These are phyloP conservation scores for Prolemur simus DNA, from an alignment of 2,113 vertebrate genomes.

Conservation along the genomic window DNA sequence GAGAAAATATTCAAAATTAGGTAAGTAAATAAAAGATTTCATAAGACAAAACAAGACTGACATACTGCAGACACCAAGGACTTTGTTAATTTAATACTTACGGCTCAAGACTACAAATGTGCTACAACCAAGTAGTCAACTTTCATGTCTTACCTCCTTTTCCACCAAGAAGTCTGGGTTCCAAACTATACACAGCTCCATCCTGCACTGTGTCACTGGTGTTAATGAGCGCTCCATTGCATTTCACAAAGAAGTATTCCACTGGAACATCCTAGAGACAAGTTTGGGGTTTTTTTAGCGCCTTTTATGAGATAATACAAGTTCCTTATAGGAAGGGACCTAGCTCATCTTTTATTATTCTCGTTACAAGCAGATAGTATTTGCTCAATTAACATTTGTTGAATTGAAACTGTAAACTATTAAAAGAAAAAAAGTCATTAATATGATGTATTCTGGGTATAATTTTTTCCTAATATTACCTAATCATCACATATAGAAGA, in stretches of 20 bases:
- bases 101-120: not conserved
- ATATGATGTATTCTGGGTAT: not conserved
- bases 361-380: not conserved
- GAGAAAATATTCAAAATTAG: not conserved
- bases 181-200: conserved; percentile 91
- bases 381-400: not conserved
- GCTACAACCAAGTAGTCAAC: not conserved
- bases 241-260: conserved; percentile 88
- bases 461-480: not conserved
- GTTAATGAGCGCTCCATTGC: conserved; percentile 80
- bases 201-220: conserved; percentile 82
- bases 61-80: not conserved
- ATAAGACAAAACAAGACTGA: not conserved
- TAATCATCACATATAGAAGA: not conserved
- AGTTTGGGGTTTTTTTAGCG: not conserved
- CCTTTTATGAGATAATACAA: not conserved
- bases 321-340: not conserved
- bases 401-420: not conserved
- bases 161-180: conserved; percentile 92
- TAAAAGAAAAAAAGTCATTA: not conserved
- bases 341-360: not conserved
- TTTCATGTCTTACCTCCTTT: conserved; percentile 91
- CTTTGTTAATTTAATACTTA: not conserved
- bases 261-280: conserved; percentile 81
- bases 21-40: not conserved